Evolutionary conservation across 2,888 invertebrate genomes (phyloP).

Genomic region (Galerucella calmariensis): DNA sequence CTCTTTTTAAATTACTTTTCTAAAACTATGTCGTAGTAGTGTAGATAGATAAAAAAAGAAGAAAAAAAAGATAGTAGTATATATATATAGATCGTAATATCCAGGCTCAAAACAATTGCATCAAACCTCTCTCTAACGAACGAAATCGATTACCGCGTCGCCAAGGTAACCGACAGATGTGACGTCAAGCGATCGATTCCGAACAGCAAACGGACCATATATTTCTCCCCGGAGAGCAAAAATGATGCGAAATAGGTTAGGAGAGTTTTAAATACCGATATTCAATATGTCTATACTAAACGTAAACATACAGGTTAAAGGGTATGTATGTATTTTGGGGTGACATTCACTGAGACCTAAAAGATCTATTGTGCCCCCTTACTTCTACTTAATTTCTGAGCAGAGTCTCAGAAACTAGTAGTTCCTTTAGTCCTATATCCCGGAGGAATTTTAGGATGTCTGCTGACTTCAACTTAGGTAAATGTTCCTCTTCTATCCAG

Average conservation of each 20-base stretch:
- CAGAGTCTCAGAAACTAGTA: too few species aligned
- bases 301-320: background rate
- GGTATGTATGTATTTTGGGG: background rate
- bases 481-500: too few species aligned
- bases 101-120: conserved; percentile 22
- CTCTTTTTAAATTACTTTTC: background rate
- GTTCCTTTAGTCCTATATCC: too few species aligned
- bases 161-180: conserved; percentile 55
- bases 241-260: conserved; percentile 29
- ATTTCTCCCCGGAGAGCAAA: conserved; percentile 34
- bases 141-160: conserved; percentile 49
- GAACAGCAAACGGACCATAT: conserved; percentile 30
- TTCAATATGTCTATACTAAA: background rate
- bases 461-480: too few species aligned
- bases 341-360: too few species aligned
- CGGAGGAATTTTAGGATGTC: too few species aligned
- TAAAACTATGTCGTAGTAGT: background rate
- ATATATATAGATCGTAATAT: conserved; percentile 6
- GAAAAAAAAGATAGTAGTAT: too few species aligned
- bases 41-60: background rate
- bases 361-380: too few species aligned
- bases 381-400: too few species aligned
- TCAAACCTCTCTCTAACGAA: conserved; percentile 16
- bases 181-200: conserved; percentile 54
- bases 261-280: conserved; percentile 10